Evolutionary conservation across 1,140 invertebrate genomes (phyloP).

Genomic region (Pseudomyrmex concolor): DNA sequence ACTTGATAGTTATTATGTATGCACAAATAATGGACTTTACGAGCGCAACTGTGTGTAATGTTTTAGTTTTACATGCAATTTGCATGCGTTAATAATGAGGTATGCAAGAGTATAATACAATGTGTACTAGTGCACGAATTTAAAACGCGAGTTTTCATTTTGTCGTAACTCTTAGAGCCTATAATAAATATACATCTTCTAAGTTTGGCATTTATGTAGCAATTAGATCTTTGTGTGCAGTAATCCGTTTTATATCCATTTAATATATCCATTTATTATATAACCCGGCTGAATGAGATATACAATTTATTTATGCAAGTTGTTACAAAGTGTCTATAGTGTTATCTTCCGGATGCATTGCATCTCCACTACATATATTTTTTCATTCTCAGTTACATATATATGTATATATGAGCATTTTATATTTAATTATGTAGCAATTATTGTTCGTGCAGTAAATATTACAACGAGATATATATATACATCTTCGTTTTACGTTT

Average conservation of each 20-base stretch:
- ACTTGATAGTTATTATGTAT: slow-evolving; percentile 6
- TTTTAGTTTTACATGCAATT: slow-evolving; percentile 8
- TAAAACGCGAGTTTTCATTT: not conserved
- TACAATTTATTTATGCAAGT: not conserved
- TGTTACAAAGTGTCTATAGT: not conserved
- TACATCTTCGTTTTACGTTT: slow-evolving; percentile 38
- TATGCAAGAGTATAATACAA: not conserved
- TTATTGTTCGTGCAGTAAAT: not conserved
- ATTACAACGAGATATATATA: not conserved
- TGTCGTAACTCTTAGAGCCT: not conserved
- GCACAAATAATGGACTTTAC: not conserved
- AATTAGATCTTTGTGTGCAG: slow-evolving; percentile 14
- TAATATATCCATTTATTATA: slow-evolving; percentile 12
- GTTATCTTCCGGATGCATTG: not conserved
- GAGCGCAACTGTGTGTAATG: not conserved
- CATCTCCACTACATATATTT: not conserved
- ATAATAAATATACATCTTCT: not conserved
- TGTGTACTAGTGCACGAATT: slow-evolving; percentile 3
- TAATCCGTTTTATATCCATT: slow-evolving; percentile 21
- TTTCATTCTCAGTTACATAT: slow-evolving; percentile 6
- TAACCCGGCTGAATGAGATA: not conserved
- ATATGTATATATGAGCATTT: slow-evolving; percentile 5
- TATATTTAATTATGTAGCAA: not conserved
- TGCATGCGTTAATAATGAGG: slow-evolving; percentile 33
- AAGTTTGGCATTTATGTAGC: not conserved